Evolutionary conservation across 2,113 vertebrate species (phyloP), one percentile per base, ranked within the genome.

Genomic region (Gasterosteus nipponicus): DNA sequence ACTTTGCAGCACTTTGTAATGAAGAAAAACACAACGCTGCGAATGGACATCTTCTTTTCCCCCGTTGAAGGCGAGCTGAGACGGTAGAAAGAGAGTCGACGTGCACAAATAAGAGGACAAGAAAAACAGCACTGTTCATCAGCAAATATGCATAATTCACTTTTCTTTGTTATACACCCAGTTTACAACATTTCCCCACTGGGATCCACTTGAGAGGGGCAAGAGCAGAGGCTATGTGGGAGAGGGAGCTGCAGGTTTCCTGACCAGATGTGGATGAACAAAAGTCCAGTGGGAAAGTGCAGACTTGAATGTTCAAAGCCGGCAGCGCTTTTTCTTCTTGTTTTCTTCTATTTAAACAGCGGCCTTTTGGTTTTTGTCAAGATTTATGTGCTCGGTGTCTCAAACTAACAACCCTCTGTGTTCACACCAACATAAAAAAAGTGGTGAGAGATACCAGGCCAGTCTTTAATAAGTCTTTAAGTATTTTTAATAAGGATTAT

Each of bases 1-100:
- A 84, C 79, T 64, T 71, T 73, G 73, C 77, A 87, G 76, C 80
- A 80, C 80, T 83, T 78, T 56, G 54, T 77, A 84, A 70, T 22
- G 19, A 77, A 63, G 33, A 26, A 51, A 81, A 75, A 82, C 31
- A 70, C 54, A 69, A 58, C 81, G 57, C 75, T 77, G 70, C 49
- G 86, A 59, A 62, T 9, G 66, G 71, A 78, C 69, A 62, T 83
- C n/a, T 67, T 83, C 47, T 64, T 39, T 72, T 44, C 39, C 41
- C 56, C 54, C 14, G 2, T 69, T 31, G 63, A 62, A 44, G 60
- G 58, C 65, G 46, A 74, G 69, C 51, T 51, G 18, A 68, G 70
- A 38, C 18, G 3, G 72, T 73, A 67, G 47, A 76, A 57, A 66
- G 29, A 80, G 38, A 79, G 80, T 42, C 12, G 79, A 39, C 15